Base-by-base conservation (phyloP, 2,888 invertebrate species). In the Falcaria lacertinaria region DNA sequence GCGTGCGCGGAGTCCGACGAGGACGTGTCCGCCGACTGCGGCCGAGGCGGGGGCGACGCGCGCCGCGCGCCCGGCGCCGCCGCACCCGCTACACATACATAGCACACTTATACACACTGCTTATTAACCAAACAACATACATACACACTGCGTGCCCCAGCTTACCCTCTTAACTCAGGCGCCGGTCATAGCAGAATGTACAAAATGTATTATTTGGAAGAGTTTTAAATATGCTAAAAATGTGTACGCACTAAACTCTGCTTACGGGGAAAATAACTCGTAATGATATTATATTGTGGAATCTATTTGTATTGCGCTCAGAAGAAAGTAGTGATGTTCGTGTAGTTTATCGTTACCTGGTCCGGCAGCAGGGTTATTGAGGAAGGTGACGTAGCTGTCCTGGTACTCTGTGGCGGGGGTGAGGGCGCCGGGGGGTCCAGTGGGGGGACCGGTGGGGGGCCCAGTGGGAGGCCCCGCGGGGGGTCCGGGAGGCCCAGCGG, bases 301-400 rank as follows among this genome's bases (percentile, higher is more conserved):
- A n/a, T n/a, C n/a, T n/a, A n/a, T n/a, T n/a, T n/a, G n/a, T n/a
- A n/a, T n/a, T n/a, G n/a, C n/a, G n/a, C n/a, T n/a, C n/a, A n/a
- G n/a, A n/a, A n/a, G n/a, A n/a, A n/a, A n/a, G n/a, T n/a, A n/a
- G n/a, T n/a, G n/a, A n/a, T n/a, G n/a, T n/a, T n/a, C n/a, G n/a
- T n/a, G n/a, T n/a, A n/a, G n/a, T n/a, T n/a, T n/a, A n/a, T n/a
- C 19, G 17, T 11, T 28, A 88, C 80, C 74, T 49, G 78, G 64
- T 60, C 73, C 80, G 48, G 58, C 75, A 42, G 67, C 90, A 50
- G 90, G 90, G 72, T 92, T 91, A 81, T 91, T 91, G 79, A 92
- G 90, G 83, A 92, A 92, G 62, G 92, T 92, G 77, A 92, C 92
- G 77, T 92, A 92, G 85, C 92, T 92, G 85, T 92, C 92, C 81